Conservation (phyloP, 2,797 vertebrate genomes). For the Syncerus caffer region DNA sequence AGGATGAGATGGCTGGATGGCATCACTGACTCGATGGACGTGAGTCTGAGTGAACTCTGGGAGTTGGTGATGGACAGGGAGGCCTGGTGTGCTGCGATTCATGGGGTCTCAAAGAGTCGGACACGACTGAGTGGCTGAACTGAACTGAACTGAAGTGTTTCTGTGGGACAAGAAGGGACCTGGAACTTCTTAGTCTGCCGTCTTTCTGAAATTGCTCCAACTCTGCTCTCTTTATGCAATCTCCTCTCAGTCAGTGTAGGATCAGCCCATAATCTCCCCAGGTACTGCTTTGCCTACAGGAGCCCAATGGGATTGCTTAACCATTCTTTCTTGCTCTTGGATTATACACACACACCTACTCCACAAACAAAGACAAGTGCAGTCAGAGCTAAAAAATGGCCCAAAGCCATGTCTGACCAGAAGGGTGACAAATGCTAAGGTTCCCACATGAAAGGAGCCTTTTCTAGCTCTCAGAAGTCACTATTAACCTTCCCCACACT, state of each 20-base stretch:
- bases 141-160: neutral
- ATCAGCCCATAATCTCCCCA: neutral
- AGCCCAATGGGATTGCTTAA: neutral
- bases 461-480: neutral
- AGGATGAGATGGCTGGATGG: no score
- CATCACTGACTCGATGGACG: no score
- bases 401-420: neutral
- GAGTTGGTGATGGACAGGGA: no score
- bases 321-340: neutral
- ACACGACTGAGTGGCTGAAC: no score
- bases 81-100: no score
- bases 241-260: neutral
- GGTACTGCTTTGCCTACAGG: neutral
- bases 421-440: neutral
- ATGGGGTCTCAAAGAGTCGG: no score
- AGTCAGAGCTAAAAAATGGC: neutral
- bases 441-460: neutral
- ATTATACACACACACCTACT: neutral
- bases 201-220: neutral
- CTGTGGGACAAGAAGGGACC: neutral
- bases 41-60: no score
- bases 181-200: neutral
- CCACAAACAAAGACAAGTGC: neutral
- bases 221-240: neutral
- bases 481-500: neutral